Evolutionary conservation across 2,113 vertebrate genomes (phyloP).

Genomic region (Lepus americanus): DNA sequence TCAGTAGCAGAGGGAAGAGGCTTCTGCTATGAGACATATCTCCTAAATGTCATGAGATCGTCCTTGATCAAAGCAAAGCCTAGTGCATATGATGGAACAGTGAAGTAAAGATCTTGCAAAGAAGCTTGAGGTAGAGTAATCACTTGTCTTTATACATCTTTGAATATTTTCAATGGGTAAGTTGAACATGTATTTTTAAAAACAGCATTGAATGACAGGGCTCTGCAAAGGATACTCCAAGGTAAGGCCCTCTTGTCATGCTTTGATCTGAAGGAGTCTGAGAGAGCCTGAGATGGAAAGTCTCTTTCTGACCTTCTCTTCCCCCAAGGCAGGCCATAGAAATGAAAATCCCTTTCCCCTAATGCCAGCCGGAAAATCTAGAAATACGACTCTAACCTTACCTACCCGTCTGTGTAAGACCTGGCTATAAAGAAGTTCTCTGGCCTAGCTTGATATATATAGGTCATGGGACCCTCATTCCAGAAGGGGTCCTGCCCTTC

Average conservation of each 20-base stretch:
- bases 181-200: neutral
- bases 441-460: neutral
- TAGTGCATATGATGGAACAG: neutral
- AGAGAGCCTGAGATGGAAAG: neutral
- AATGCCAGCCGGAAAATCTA: neutral
- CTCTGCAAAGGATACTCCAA: neutral
- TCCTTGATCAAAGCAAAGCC: neutral
- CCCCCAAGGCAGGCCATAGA: neutral
- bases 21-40: neutral
- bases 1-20: neutral
- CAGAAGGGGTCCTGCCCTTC: neutral
- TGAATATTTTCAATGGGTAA: neutral
- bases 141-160: conserved; percentile 24
- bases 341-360: neutral
- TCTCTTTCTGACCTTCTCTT: neutral
- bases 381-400: neutral
- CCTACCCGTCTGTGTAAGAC: neutral
- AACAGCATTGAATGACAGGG: neutral
- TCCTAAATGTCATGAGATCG: neutral
- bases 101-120: neutral
- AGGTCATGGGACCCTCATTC: neutral
- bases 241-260: too few relatives aligned
- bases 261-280: too few relatives aligned
- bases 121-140: neutral
- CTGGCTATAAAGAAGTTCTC: neutral